A percentile compares a stretch with the other conserved stretches of the same genome.
Evolutionary conservation across 2,888 invertebrate genomes (phyloP).

Genomic region (Tribolium freemani): DNA sequence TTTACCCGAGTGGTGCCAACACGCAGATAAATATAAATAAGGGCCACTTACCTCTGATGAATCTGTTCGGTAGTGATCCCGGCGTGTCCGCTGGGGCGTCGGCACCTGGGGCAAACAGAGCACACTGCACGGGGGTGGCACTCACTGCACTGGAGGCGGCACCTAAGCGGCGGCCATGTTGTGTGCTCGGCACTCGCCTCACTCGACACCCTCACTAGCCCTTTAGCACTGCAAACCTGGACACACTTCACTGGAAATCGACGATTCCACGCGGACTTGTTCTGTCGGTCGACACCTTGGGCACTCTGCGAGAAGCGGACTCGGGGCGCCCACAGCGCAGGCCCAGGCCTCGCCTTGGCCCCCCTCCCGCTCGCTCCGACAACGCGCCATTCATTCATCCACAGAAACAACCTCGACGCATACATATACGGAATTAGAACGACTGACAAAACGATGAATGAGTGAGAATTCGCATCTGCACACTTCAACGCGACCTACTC

Average conservation of each 20-base stretch:
- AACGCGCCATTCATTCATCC: constrained; percentile 61
- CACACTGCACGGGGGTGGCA: constrained; percentile 42
- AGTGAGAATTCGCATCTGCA: constrained; percentile 58
- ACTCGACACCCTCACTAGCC: constrained; percentile 39
- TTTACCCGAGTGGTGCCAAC: constrained; percentile 63
- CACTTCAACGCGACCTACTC: constrained; percentile 49
- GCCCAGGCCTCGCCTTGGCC: constrained; percentile 68
- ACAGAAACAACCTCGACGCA: constrained; percentile 61
- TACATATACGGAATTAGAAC: constrained; percentile 65
- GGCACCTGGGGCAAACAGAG: constrained; percentile 30
- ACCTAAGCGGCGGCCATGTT: constrained; percentile 54
- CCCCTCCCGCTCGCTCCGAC: constrained; percentile 50
- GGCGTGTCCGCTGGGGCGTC: constrained; percentile 21
- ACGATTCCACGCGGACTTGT: constrained; percentile 71
- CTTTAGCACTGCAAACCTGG: constrained; percentile 42
- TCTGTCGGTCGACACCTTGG: constrained; percentile 74
- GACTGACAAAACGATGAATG: constrained; percentile 63
- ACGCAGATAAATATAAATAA: constrained; percentile 57
- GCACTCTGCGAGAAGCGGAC: constrained; percentile 74
- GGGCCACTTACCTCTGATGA: constrained; percentile 59
- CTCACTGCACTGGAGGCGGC: constrained; percentile 49
- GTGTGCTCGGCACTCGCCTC: constrained; percentile 7
- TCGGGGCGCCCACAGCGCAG: constrained; percentile 69
- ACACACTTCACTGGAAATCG: constrained; percentile 65
- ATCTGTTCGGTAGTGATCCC: constrained; percentile 43